phyloP scores from a whole-genome alignment of 2,888 invertebrate species.

The Leuctra nigra region DNA sequence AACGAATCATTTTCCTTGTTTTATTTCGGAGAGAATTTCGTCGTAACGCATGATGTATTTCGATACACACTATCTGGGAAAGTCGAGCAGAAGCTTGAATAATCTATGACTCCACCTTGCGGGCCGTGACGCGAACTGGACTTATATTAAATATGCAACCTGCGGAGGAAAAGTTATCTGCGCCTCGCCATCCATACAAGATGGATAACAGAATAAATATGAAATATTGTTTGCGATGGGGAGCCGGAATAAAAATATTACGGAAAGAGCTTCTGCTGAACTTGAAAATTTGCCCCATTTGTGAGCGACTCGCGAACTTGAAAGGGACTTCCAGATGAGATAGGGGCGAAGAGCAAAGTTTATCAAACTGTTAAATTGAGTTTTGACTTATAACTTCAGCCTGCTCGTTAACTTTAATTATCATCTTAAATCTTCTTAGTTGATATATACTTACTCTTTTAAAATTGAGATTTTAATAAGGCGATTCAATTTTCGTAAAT shows the following conservation, averaged over 20 bases:
- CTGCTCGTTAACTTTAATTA: conserved; percentile 1
- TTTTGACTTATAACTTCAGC: background rate
- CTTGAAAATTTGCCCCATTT: too few species aligned
- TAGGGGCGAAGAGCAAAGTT: too few species aligned
- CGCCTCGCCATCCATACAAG: background rate
- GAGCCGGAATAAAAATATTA: too few species aligned
- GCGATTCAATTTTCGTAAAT: background rate
- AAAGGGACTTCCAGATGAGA: too few species aligned
- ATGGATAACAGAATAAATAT: too few species aligned
- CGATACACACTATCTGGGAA: background rate
- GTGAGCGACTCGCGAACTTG: too few species aligned
- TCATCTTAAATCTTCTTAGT: background rate
- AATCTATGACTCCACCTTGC: background rate
- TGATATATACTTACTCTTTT: background rate
- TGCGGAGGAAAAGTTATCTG: background rate
- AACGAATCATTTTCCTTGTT: background rate
- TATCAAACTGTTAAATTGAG: conserved; percentile 1
- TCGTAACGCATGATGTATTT: background rate
- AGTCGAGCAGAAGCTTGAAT: background rate
- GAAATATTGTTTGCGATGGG: too few species aligned
- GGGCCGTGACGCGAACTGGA: background rate
- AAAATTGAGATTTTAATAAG: background rate
- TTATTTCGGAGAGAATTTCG: background rate
- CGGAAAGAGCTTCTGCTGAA: too few species aligned
- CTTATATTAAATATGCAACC: background rate